Conservation (phyloP, 2,113 vertebrate genomes). For the Datnioides undecimradiatus region DNA sequence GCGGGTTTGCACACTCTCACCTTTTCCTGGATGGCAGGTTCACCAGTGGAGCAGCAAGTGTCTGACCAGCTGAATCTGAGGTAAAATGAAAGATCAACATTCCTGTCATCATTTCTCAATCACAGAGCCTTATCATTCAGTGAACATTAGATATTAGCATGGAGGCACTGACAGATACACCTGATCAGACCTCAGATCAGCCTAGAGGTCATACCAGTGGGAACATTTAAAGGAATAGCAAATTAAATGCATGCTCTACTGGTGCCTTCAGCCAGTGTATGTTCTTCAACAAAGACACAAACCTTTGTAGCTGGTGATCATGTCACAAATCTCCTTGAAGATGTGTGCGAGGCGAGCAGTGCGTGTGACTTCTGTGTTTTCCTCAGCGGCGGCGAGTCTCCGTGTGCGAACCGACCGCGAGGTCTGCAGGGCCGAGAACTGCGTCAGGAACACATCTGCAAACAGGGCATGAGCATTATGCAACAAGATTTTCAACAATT, state of each 20-base stretch:
- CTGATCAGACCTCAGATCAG: conserved; percentile 6
- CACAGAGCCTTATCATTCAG: not conserved
- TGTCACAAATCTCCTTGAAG: conserved; percentile 99
- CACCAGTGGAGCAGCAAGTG: conserved; percentile 92
- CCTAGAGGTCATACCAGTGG: conserved; percentile 24
- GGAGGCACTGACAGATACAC: conserved; percentile 24
- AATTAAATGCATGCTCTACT: too few species aligned
- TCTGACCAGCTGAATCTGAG: conserved; percentile 92
- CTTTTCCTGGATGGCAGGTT: conserved; percentile 96
- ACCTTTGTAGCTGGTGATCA: conserved; percentile 98
- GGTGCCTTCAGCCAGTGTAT: too few species aligned
- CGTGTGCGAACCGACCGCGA: conserved; percentile 94
- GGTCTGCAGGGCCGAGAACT: conserved; percentile 98
- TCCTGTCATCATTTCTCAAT: conserved; percentile 43
- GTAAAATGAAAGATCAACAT: conserved; percentile 27
- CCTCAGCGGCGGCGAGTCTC: conserved; percentile 93
- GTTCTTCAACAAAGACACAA: conserved; percentile 13
- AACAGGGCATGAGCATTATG: not conserved
- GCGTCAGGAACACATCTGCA: conserved; percentile 98
- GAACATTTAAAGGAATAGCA: not conserved
- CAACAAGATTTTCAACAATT: not conserved
- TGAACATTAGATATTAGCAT: not conserved
- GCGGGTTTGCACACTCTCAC: conserved; percentile 79
- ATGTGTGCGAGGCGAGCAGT: conserved; percentile 97
- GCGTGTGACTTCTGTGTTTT: conserved; percentile 96